These are phyloP conservation scores for Balaenoptera acutorostrata DNA, from an alignment of 2,113 vertebrate species.

Conservation along the genomic window DNA sequence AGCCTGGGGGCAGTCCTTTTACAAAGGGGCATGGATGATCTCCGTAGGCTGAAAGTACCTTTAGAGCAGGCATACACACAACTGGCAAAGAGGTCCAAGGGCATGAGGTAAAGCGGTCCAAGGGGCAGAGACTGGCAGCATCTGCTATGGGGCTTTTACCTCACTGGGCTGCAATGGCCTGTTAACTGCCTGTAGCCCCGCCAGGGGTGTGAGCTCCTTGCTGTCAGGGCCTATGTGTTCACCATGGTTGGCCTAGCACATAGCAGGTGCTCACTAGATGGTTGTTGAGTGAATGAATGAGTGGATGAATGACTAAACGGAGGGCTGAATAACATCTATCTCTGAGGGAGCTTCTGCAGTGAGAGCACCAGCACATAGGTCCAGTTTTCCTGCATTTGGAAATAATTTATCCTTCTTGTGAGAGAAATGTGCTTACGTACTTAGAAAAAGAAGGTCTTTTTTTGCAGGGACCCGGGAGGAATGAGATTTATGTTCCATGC, in stretches of 20 bases:
- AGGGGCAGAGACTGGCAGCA: neutral
- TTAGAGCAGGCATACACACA: neutral
- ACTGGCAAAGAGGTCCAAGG: neutral
- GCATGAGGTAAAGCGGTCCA: neutral
- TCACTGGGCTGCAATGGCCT: neutral
- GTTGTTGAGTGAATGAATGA: neutral
- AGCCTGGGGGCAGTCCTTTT: neutral
- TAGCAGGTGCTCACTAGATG: neutral
- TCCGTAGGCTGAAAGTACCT: neutral
- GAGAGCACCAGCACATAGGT: neutral
- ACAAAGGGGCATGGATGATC: neutral
- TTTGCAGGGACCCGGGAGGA: neutral
- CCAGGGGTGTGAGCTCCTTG: neutral
- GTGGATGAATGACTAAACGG: neutral
- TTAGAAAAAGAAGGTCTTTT: neutral
- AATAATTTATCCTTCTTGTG: neutral
- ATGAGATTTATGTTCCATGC: neutral
- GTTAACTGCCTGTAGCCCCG: neutral
- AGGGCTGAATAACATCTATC: neutral
- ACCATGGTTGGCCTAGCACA: neutral
- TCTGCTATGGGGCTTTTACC: neutral
- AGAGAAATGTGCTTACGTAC: neutral
- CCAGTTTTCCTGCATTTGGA: neutral
- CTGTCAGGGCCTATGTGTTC: neutral
- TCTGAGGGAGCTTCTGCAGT: neutral